A percentile compares a stretch with the other conserved stretches of the same genome.
Evolutionary conservation across 1,140 invertebrate species (phyloP).

Genomic region (Schlechtendalia chinensis): DNA sequence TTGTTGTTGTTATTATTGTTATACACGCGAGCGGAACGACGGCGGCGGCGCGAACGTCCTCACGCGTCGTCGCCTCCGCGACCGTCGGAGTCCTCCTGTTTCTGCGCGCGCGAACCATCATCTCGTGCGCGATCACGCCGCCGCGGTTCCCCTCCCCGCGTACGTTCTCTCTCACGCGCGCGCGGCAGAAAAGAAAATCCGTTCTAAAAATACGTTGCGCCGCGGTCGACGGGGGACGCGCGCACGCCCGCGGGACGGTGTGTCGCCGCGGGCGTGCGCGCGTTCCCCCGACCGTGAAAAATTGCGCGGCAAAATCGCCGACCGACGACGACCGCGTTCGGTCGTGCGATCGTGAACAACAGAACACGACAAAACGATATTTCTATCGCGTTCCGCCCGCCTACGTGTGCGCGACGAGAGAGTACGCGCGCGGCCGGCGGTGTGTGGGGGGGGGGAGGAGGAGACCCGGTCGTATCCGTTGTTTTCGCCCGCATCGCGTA

Average conservation of each 20-base stretch:
- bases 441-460: no score
- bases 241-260: no score
- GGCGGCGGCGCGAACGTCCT: not conserved
- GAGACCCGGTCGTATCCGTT: no score
- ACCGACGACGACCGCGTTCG: no score
- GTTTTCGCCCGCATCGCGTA: not conserved
- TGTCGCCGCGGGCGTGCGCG: no score
- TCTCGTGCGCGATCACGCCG: conserved; percentile 14
- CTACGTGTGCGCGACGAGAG: no score
- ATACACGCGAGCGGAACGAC: not conserved
- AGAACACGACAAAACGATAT: no score
- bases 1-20: conserved; percentile 17
- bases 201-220: conserved; percentile 23
- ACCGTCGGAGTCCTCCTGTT: conserved; percentile 4
- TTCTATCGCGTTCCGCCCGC: no score
- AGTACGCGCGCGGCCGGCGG: no score
- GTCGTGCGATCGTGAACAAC: no score
- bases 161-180: not conserved
- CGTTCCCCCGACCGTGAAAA: conserved; percentile 33
- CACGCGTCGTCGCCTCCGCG: conserved; percentile 6
- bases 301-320: conserved; percentile 25
- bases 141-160: not conserved
- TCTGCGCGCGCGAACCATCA: conserved; percentile 29
- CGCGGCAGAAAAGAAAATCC: conserved; percentile 13
- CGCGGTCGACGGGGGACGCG: not conserved